Conservation (phyloP, 2,888 invertebrate species). For the Galerucella nymphaeae region DNA sequence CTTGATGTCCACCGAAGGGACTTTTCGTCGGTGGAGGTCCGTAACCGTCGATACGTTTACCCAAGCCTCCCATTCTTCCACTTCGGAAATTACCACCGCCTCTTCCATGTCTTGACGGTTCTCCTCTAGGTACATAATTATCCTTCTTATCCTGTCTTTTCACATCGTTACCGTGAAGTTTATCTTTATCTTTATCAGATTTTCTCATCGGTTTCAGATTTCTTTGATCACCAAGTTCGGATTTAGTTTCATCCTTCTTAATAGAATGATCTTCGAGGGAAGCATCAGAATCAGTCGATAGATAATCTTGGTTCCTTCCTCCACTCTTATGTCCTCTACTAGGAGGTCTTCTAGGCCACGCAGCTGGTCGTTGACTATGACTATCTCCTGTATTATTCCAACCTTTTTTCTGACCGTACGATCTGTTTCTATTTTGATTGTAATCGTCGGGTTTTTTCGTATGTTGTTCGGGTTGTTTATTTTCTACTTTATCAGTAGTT, state of each 20-base stretch:
- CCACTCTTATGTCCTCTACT: slow-evolving; percentile 44
- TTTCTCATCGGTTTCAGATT: slow-evolving; percentile 45
- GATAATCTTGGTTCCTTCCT: slow-evolving; percentile 65
- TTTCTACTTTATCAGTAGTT: slow-evolving; percentile 13
- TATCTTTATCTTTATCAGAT: slow-evolving; percentile 51
- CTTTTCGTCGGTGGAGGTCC: slow-evolving; percentile 85
- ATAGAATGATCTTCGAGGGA: slow-evolving; percentile 74
- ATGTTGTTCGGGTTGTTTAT: slow-evolving; percentile 65
- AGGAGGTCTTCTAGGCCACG: slow-evolving; percentile 43
- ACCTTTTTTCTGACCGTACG: slow-evolving; percentile 49
- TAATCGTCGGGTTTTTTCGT: slow-evolving; percentile 61
- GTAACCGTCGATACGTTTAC: slow-evolving; percentile 78
- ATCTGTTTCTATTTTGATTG: slow-evolving; percentile 51
- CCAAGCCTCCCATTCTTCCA: slow-evolving; percentile 64
- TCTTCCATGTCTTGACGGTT: slow-evolving; percentile 88
- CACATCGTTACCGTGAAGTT: slow-evolving; percentile 49
- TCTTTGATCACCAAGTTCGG: slow-evolving; percentile 45
- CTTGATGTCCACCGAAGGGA: slow-evolving; percentile 71
- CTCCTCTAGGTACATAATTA: slow-evolving; percentile 87
- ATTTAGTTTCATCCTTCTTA: slow-evolving; percentile 62
- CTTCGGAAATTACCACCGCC: slow-evolving; percentile 66
- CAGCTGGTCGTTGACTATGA: slow-evolving; percentile 42
- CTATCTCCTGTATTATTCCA: slow-evolving; percentile 53
- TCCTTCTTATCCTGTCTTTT: slow-evolving; percentile 57
- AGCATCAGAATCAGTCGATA: slow-evolving; percentile 79